Percentiles rank a stretch among this genome's conserved stretches.
phyloP scores from a whole-genome alignment of 2,113 vertebrate genomes.

The Paracanthobrama guichenoti region DNA sequence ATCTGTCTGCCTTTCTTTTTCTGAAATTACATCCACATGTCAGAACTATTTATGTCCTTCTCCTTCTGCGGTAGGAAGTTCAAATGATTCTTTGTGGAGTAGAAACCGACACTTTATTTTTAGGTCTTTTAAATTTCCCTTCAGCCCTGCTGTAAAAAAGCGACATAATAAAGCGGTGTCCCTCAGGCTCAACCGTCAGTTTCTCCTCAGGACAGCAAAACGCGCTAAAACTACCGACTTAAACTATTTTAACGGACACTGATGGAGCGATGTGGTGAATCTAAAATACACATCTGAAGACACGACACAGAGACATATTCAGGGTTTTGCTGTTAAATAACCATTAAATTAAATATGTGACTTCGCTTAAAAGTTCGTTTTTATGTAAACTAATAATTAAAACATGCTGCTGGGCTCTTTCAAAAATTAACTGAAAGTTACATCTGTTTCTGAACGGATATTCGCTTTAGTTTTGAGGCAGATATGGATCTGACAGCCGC shows the following conservation, averaged over 20 bases:
- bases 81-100: slow-evolving; percentile 85
- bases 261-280: neutral
- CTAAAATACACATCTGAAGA: neutral
- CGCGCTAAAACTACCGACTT: neutral
- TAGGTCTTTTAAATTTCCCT: slow-evolving; percentile 80
- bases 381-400: neutral
- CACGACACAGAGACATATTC: neutral
- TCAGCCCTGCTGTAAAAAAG: slow-evolving; percentile 71
- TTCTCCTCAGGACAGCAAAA: slow-evolving; percentile 45
- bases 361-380: neutral
- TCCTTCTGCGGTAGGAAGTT: slow-evolving; percentile 84
- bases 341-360: neutral
- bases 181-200: slow-evolving; percentile 44
- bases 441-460: neutral
- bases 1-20: slow-evolving; percentile 73
- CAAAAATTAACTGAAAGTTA: neutral
- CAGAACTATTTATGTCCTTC: slow-evolving; percentile 82
- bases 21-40: slow-evolving; percentile 94
- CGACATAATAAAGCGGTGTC: slow-evolving; percentile 69
- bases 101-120: slow-evolving; percentile 85
- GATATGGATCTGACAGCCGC: slow-evolving; percentile 13
- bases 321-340: neutral
- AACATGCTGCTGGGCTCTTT: neutral
- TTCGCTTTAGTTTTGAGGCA: slow-evolving; percentile 1
- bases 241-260: neutral